phyloP scores from a whole-genome alignment of 92 coral and sea anemone species.

The Bergia puertoricense region DNA sequence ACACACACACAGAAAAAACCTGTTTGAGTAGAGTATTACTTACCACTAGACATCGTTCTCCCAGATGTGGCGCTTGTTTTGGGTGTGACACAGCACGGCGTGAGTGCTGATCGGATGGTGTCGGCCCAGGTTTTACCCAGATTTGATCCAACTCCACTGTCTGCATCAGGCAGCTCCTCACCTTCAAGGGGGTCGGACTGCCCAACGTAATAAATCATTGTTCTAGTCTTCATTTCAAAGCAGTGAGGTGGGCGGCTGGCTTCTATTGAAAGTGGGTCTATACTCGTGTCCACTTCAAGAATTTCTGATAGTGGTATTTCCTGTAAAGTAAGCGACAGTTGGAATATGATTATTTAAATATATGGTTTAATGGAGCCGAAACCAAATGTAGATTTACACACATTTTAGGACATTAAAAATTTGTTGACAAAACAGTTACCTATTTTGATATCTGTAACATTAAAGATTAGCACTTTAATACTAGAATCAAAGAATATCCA shows the following conservation, averaged over 20 bases:
- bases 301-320: conserved; percentile 93
- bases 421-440: too few relatives aligned
- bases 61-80: conserved; percentile 81
- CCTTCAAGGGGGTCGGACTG: conserved; percentile 72
- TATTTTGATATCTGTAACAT: too few relatives aligned
- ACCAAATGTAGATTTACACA: too few relatives aligned
- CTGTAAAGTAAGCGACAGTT: conserved; percentile 45
- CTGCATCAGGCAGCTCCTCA: conserved; percentile 85
- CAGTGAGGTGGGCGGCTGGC: conserved; percentile 96
- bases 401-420: too few relatives aligned
- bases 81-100: conserved; percentile 98
- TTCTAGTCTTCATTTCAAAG: conserved; percentile 95
- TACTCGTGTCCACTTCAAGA: conserved; percentile 90
- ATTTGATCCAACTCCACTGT: conserved; percentile 91
- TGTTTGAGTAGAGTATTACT: neutral
- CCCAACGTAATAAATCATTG: conserved; percentile 87
- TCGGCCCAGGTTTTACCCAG: conserved; percentile 96
- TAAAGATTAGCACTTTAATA: too few relatives aligned
- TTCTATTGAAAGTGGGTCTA: conserved; percentile 90
- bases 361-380: too few relatives aligned
- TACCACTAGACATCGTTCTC: conserved; percentile 65
- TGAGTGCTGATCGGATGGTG: conserved; percentile 93
- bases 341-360: too few relatives aligned
- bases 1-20: too few relatives aligned
- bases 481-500: too few relatives aligned